phyloP scores from a whole-genome alignment of 2,113 vertebrate genomes.

The Chauna torquata region DNA sequence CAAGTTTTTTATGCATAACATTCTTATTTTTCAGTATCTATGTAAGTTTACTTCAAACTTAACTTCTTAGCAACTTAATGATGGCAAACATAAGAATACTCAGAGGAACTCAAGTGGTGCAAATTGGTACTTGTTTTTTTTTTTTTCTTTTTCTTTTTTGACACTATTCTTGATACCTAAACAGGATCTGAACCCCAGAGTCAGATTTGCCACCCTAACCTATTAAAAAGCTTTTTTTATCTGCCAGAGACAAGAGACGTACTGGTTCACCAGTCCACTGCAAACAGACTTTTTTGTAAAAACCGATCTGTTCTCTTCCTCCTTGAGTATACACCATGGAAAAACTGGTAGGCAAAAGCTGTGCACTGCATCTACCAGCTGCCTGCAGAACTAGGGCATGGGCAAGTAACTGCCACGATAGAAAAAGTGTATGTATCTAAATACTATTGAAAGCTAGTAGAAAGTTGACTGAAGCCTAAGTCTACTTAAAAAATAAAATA shows the following conservation, averaged over 20 bases:
- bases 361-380: not conserved
- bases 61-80: not conserved
- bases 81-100: not conserved
- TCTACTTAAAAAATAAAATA: not conserved
- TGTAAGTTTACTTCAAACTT: not conserved
- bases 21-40: not conserved
- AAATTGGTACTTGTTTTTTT: not conserved
- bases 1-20: not conserved
- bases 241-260: not conserved
- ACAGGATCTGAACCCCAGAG: not conserved
- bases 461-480: not conserved
- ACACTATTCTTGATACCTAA: not conserved
- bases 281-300: not conserved
- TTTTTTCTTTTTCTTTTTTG: not conserved
- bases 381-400: not conserved
- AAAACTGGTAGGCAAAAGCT: not conserved
- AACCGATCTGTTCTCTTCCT: not conserved
- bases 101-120: not conserved
- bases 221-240: not conserved
- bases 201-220: rapidly evolving
- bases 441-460: not conserved
- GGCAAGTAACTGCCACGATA: not conserved
- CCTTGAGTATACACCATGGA: not conserved
- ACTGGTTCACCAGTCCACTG: not conserved
- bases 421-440: not conserved